Evolutionary conservation across 2,113 vertebrate species (phyloP), one percentile per base, ranked within the genome.

Genomic region (Cisticola juncidis): DNA sequence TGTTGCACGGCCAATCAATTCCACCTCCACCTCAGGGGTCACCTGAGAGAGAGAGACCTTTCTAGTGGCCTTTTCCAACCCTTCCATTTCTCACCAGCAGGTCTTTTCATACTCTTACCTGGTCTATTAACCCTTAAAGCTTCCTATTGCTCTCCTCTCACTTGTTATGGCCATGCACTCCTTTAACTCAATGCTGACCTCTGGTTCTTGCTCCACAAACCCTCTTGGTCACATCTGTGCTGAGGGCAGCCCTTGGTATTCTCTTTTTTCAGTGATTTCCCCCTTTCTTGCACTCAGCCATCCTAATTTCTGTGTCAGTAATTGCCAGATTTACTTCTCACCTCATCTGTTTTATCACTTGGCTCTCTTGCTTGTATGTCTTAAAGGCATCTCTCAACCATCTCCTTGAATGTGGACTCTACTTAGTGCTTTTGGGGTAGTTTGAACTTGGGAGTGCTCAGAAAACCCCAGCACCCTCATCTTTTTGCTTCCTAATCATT

Each of bases 81-180:
- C 86, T 71, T 90, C 68, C 72, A 64, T 78, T 97, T 96, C 91
- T 48, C 60, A 91, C 76, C 91, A 92, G 92, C 88, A 78, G 88
- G 68, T 70, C 72, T 94, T 73, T 78, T 93, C 72, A 81, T 9
- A 66, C 29, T 14, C 2, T 0, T 25, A 71, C 20, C 71, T 51
- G 48, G 8, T 54, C 71, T 81, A 51, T 70, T 90, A 96, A 92
- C 79, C 47, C 93, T 93, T 78, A 14, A 72, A 58, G 44, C 26
- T 77, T 65, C 53, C 19, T 14, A 47, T 6, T 53, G 85, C 70
- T 65, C 45, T 86, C 45, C 26, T 85, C n/a, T 33, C 6, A n/a
- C 58, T 65, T 54, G 31, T 53, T 66, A 54, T 4, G 31, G 29
- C 51, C 72, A 29, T 6, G 2, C 21, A 33, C 6, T 85, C 29